phyloP scores from a whole-genome alignment of 1,140 invertebrate species.

The Euglossa dilemma region DNA sequence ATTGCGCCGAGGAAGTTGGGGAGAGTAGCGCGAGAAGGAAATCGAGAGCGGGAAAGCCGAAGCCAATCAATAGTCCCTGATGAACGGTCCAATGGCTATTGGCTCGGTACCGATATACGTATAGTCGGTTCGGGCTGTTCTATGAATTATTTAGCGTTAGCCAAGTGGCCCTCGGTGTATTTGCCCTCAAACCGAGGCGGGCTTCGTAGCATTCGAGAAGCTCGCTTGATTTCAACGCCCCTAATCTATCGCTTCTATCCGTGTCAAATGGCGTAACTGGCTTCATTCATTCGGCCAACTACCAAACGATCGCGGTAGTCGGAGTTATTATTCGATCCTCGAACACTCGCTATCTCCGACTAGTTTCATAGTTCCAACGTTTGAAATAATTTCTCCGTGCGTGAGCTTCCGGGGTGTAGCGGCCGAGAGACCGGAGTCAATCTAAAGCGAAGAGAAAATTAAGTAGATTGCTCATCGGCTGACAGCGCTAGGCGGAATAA shows the following conservation, averaged over 20 bases:
- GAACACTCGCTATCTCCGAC: no score
- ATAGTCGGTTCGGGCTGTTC: slow-evolving; percentile 58
- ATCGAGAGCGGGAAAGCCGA: slow-evolving; percentile 35
- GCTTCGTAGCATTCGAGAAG: slow-evolving; percentile 36
- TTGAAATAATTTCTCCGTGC: not conserved
- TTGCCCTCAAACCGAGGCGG: slow-evolving; percentile 65
- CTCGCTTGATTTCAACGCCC: slow-evolving; percentile 64
- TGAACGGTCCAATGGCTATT: slow-evolving; percentile 68
- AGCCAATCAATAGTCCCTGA: slow-evolving; percentile 66
- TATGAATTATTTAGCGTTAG: slow-evolving; percentile 76
- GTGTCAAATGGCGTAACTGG: slow-evolving; percentile 33
- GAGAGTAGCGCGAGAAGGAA: slow-evolving; percentile 21
- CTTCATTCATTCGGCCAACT: slow-evolving; percentile 24
- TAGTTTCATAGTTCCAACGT: not conserved
- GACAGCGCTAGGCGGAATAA: not conserved
- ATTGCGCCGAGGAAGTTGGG: slow-evolving; percentile 42
- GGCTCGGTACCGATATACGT: slow-evolving; percentile 52
- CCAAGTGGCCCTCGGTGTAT: slow-evolving; percentile 74
- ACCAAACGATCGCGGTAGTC: not conserved
- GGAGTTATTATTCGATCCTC: not conserved
- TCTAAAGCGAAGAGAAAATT: not conserved
- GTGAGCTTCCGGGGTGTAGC: no score
- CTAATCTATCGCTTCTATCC: slow-evolving; percentile 42
- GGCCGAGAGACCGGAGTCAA: not conserved
- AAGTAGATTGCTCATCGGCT: not conserved